Evolutionary conservation across 1,140 invertebrate genomes (phyloP), one percentile per base, ranked within the genome.

Genomic region (Drosophila mayri): DNA sequence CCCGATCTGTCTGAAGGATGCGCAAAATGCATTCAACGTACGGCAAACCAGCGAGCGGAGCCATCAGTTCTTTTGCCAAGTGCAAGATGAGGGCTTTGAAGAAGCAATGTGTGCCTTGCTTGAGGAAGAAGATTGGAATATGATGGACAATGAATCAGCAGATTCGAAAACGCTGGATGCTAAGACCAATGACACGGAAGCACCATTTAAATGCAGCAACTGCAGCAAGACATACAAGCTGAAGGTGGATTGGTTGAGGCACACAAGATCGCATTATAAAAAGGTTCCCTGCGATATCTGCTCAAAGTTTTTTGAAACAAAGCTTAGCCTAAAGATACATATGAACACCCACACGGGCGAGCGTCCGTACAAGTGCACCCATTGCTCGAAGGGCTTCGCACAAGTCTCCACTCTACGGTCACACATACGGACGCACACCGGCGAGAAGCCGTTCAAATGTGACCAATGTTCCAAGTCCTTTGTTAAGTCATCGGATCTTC

Each of bases 31-130:
- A 1, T 64, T 32, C 1, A 4, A 18, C 0, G 22, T 64, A 20
- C 14, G 54, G 2, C 25, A 59, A 5, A 58, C 25, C 9, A 32
- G 25, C 9, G 18, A 41, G 25, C 16, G 54, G 16, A 64, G 61
- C 28, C 37, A 64, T 20, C 50, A 64, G 61, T 60, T 65, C 16
- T 65, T 65, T 4, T 60, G 49, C 16, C 54, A 65, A 0, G 62
- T 43, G 2, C 52, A 40, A 0, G 40, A 65, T 14, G 38, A 65
- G 22, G 30, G 62, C 30, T 25, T 65, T 14, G 38, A 65, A 16
- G 38, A 43, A 32, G 52, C 62, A 11, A 7, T 41, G 12, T 41
- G 38, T 18, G 62, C 62, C 10, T 43, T 60, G 30, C 28, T 60
- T 3, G 18, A 44, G 22, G 32, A 54, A 22, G 32, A 54, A 5